Percentiles rank a stretch among this genome's conserved stretches.
These are phyloP conservation scores for Phycodurus eques DNA, from an alignment of 2,113 vertebrate species.

Conservation along the genomic window DNA sequence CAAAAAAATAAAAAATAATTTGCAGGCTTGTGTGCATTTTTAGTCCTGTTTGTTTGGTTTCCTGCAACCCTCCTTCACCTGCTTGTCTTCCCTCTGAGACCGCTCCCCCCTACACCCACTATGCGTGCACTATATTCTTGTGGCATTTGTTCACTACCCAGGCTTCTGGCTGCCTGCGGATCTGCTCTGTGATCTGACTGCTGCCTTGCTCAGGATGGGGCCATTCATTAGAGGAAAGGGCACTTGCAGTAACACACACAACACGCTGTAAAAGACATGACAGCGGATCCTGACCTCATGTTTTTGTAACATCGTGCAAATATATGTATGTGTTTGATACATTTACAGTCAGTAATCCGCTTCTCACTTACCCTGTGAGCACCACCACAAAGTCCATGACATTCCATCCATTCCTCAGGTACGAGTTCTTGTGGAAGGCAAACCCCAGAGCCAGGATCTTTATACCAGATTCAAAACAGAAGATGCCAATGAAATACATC, in stretches of 20 bases:
- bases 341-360: not conserved
- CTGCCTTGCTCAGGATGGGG: conserved; percentile 57
- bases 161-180: conserved; percentile 65
- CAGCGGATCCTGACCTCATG: not conserved
- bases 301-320: not conserved
- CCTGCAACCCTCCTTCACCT: not conserved
- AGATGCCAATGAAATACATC: conserved; percentile 72
- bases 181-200: conserved; percentile 65
- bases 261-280: conserved; percentile 10
- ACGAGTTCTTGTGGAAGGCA: conserved; percentile 71
- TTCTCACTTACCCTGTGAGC: conserved; percentile 60
- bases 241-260: conserved; percentile 18
- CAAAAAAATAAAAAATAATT: not conserved
- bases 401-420: conserved; percentile 70
- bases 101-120: not conserved
- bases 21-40: conserved; percentile 8
- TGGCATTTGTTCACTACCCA: conserved; percentile 70
- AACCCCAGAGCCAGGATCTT: conserved; percentile 70
- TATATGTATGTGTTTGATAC: not conserved
- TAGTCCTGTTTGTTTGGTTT: conserved; percentile 1
- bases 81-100: conserved; percentile 16
- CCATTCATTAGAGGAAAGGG: conserved; percentile 56
- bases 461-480: conserved; percentile 71
- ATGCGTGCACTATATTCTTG: conserved; percentile 33
- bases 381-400: conserved; percentile 73